phyloP scores from a whole-genome alignment of 1,140 invertebrate species.

The Orussus abietinus region DNA sequence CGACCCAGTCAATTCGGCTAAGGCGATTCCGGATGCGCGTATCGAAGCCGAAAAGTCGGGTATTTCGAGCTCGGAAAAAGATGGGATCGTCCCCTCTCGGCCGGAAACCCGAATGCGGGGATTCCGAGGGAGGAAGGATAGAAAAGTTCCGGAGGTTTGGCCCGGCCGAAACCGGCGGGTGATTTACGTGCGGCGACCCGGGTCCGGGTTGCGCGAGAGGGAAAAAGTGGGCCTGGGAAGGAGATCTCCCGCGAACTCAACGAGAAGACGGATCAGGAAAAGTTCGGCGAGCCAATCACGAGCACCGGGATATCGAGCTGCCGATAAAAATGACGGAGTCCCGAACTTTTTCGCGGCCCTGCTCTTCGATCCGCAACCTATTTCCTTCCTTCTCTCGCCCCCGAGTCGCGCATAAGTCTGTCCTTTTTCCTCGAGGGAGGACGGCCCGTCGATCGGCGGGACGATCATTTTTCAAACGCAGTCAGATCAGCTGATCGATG shows the following conservation, averaged over 20 bases:
- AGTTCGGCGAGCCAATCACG: slow-evolving; percentile 45
- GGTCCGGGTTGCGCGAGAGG: slow-evolving; percentile 9
- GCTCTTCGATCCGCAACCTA: slow-evolving; percentile 1
- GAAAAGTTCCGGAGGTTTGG: slow-evolving; percentile 12
- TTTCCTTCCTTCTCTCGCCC: slow-evolving; percentile 12
- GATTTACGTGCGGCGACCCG: slow-evolving; percentile 26
- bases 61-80: too few species aligned
- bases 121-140: slow-evolving; percentile 15
- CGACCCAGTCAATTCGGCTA: too few species aligned
- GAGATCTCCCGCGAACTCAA: slow-evolving; percentile 10
- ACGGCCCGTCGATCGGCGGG: too few species aligned
- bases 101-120: too few species aligned
- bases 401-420: too few species aligned
- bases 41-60: too few species aligned
- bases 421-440: too few species aligned
- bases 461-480: too few species aligned
- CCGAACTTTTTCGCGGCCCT: slow-evolving; percentile 30
- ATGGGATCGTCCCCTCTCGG: too few species aligned
- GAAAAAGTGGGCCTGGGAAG: slow-evolving; percentile 1
- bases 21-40: too few species aligned
- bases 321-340: slow-evolving; percentile 51
- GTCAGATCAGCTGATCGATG: too few species aligned
- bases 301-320: slow-evolving; percentile 36
- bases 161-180: slow-evolving; percentile 12
- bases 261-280: slow-evolving; percentile 45